A percentile compares a stretch with the other conserved stretches of the same genome.
phyloP scores from a whole-genome alignment of 2,888 invertebrate genomes.

The Syrphus vitripennis region DNA sequence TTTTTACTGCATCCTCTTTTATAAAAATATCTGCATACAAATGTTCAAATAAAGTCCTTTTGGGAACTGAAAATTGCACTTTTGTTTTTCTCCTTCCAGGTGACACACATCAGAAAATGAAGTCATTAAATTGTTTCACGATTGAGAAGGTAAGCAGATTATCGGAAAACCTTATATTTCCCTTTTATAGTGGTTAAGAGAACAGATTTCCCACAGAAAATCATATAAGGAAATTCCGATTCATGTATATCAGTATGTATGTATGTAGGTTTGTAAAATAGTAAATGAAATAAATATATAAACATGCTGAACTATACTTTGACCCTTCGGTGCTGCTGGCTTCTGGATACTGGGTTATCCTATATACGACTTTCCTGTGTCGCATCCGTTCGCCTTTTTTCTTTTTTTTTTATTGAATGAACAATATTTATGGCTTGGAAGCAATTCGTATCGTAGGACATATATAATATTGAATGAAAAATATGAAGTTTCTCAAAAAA shows the following conservation, averaged over 20 bases:
- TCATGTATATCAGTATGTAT: too few relatives aligned
- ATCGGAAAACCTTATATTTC: not conserved
- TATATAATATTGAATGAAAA: not conserved
- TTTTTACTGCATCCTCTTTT: not conserved
- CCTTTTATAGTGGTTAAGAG: not conserved
- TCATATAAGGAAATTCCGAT: conserved; percentile 4
- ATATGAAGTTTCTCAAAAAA: not conserved
- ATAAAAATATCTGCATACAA: not conserved
- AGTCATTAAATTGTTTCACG: conserved; percentile 59
- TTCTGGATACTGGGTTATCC: too few relatives aligned
- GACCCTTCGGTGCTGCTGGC: not conserved
- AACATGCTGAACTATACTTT: not conserved
- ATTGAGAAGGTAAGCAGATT: conserved; percentile 49
- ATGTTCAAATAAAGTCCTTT: not conserved
- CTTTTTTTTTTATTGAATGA: not conserved
- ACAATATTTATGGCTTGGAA: conserved; percentile 37
- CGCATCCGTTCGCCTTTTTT: not conserved
- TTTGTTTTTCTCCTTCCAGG: conserved; percentile 49
- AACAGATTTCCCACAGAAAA: not conserved
- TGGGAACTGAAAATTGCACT: conserved; percentile 26
- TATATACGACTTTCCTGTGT: not conserved
- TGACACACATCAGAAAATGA: conserved; percentile 51
- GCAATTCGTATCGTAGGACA: conserved; percentile 12
- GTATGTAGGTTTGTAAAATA: too few relatives aligned
- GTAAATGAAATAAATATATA: not conserved